Base-by-base conservation (phyloP, 2,888 invertebrate genomes). In the Athripsodes cinereus region DNA sequence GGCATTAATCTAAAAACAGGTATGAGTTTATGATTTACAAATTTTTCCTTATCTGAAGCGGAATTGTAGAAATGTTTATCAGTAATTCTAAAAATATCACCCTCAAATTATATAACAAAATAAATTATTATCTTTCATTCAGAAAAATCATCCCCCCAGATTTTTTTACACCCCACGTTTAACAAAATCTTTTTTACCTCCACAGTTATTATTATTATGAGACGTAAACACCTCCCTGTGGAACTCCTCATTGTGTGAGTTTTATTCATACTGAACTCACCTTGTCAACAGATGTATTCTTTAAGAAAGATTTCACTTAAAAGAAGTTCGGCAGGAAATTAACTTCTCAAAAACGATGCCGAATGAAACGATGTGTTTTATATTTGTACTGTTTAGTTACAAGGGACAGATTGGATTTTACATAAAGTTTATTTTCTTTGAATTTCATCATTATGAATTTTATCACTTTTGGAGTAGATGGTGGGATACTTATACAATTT, bases 281-380 rank as follows among this genome's bases (percentile, higher is more conserved):
- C 40, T 40, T 16, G 40, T 40, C 40, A 40, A 13, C 40, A 3
- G 40, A 3, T 40, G 47, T 47, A 20, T 18, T 16, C 18, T 44
- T 22, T 11, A 47, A 53, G 52, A 56, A 59, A 56, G 59, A 59
- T 57, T 59, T 56, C 64, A 56, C 55, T 72, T 73, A 73, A 73
- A 73, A 73, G 74, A 73, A 74, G 73, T 68, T 72, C 67, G 71
- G 72, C 74, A 74, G 75, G 75, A 75, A 75, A 75, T 75, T 75
- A 74, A 74, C 73, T 62, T 74, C 70, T 72, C 72, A 73, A 74
- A 74, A 74, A 74, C 72, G 74, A 74, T 19, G 35, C 3, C 34
- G 11, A 34, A 40, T n/a, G 35, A 34, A 16, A 34, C 2, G 18
- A 34, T 35, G 35, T 35, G 20, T 16, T 52, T 50, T 34, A 8